Conservation (phyloP, 2,113 vertebrate species). For the Muntiacus muntjak region DNA sequence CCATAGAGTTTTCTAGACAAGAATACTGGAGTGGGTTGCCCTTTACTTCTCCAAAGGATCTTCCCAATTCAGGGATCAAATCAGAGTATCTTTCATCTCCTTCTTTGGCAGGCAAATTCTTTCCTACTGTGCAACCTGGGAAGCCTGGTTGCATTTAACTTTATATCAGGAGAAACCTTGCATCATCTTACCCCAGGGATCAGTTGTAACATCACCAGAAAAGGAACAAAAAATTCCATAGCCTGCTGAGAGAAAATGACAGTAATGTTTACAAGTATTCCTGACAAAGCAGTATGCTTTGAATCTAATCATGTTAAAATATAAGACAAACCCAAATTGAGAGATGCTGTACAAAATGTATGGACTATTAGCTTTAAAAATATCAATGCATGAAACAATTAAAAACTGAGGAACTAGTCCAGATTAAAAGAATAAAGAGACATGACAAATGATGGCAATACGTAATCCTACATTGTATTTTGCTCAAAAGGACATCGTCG, state of each 20-base stretch:
- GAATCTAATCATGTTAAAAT: not conserved
- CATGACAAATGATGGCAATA: not conserved
- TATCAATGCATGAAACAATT: not conserved
- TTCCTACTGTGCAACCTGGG: not conserved
- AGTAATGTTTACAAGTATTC: not conserved
- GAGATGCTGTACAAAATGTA: not conserved
- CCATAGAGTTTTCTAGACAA: not conserved
- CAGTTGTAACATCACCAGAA: not conserved
- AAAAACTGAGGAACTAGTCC: not conserved
- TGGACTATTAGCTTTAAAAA: not conserved
- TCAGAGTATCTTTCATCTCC: not conserved
- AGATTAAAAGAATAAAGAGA: not conserved
- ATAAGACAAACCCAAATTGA: not conserved
- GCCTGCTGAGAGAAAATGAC: not conserved
- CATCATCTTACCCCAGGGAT: not conserved
- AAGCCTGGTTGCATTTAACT: not conserved
- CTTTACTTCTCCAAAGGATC: not conserved
- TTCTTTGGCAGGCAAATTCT: not conserved
- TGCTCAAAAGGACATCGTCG: not conserved
- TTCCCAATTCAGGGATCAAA: not conserved
- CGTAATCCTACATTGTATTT: not conserved
- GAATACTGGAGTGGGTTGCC: not conserved
- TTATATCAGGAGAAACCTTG: fast-evolving
- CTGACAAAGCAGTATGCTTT: not conserved
- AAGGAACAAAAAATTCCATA: not conserved